phyloP scores from a whole-genome alignment of 2,888 invertebrate genomes.

The Ophion slaviceki region DNA sequence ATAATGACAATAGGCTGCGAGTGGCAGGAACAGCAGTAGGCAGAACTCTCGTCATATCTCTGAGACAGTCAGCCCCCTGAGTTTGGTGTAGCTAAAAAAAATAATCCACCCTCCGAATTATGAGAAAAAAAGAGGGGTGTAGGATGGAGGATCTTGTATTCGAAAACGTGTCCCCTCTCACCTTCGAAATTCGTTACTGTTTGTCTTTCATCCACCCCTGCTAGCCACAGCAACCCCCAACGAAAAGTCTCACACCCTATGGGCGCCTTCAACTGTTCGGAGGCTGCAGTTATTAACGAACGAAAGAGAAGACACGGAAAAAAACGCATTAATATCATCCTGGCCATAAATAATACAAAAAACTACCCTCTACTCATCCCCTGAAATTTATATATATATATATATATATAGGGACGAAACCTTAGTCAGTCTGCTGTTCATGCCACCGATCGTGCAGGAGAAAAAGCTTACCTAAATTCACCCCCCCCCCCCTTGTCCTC shows the following conservation, averaged over 20 bases:
- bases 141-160: slow-evolving; percentile 24
- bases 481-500: slow-evolving; percentile 17
- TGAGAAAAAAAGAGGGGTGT: slow-evolving; percentile 36
- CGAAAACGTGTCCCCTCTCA: slow-evolving; percentile 18
- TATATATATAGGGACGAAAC: slow-evolving; percentile 46
- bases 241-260: slow-evolving; percentile 62
- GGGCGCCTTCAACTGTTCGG: slow-evolving; percentile 27
- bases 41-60: slow-evolving; percentile 26
- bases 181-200: slow-evolving; percentile 53
- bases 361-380: slow-evolving; percentile 60
- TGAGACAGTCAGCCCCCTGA: slow-evolving; percentile 1
- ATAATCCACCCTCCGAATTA: slow-evolving; percentile 60
- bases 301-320: slow-evolving; percentile 27
- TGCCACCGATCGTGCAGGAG: slow-evolving; percentile 58
- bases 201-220: slow-evolving; percentile 54
- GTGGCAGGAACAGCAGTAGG: slow-evolving; percentile 28
- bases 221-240: slow-evolving; percentile 19
- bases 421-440: slow-evolving; percentile 60
- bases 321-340: slow-evolving; percentile 64
- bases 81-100: slow-evolving; percentile 49
- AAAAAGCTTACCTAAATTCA: slow-evolving; percentile 47
- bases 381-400: slow-evolving; percentile 24
- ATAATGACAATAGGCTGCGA: slow-evolving; percentile 36
- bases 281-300: slow-evolving; percentile 62
- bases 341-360: slow-evolving; percentile 63